These are phyloP conservation scores for Crotalus tigris DNA, from an alignment of 2,113 vertebrate species.

Conservation along the genomic window DNA sequence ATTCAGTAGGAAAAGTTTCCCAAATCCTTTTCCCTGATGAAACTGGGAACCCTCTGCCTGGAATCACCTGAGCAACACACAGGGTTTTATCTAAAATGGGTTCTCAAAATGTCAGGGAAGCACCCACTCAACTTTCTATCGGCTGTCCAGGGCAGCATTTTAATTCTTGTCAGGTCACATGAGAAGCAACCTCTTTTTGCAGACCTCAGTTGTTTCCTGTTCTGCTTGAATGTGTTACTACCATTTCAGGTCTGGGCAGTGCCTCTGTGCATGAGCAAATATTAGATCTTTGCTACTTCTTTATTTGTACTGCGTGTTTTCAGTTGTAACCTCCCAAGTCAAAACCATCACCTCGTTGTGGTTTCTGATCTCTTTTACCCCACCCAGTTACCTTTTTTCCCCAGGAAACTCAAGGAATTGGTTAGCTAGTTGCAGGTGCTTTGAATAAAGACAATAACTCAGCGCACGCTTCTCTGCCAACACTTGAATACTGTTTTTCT, in stretches of 20 bases:
- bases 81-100: neutral
- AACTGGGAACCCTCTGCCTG: neutral
- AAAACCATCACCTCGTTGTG: neutral
- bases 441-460: fast-evolving
- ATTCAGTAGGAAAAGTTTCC: neutral
- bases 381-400: neutral
- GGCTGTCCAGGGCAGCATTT: neutral
- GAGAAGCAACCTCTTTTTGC: neutral
- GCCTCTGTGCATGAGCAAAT: neutral
- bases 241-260: neutral
- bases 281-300: neutral
- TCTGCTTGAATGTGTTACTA: neutral
- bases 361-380: neutral
- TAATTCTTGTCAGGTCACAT: neutral
- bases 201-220: neutral
- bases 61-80: neutral
- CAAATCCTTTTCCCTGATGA: neutral
- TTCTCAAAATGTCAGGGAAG: neutral
- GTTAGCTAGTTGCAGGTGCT: neutral
- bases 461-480: neutral
- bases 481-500: neutral
- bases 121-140: neutral
- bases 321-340: neutral
- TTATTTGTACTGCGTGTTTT: neutral
- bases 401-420: neutral